Percentiles rank a stretch among this genome's conserved stretches.
These are phyloP conservation scores for Vandiemenella viatica DNA, from an alignment of 2,888 invertebrate species.

Conservation along the genomic window DNA sequence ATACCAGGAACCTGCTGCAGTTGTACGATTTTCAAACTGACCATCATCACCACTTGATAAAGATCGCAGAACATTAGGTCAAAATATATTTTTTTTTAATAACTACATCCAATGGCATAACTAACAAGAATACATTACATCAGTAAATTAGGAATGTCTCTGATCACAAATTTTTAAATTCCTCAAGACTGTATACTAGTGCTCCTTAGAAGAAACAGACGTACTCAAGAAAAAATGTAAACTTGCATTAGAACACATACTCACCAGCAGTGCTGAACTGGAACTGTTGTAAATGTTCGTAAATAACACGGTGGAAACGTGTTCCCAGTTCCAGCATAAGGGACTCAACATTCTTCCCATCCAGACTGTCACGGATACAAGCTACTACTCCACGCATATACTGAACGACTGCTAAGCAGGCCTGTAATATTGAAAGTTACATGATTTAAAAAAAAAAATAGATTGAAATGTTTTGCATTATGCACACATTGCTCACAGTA, in stretches of 20 bases:
- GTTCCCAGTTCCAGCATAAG: conserved; percentile 80
- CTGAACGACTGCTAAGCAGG: conserved; percentile 69
- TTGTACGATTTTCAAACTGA: too few relatives aligned
- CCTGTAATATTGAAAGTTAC: conserved; percentile 34
- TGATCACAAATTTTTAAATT: too few relatives aligned
- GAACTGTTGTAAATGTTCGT: conserved; percentile 86
- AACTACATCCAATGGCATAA: too few relatives aligned
- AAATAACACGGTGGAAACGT: conserved; percentile 82
- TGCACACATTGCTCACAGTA: too few relatives aligned
- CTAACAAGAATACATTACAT: too few relatives aligned
- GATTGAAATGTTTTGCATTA: neutral
- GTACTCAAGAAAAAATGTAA: neutral
- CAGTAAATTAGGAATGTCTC: too few relatives aligned
- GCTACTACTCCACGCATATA: conserved; percentile 63
- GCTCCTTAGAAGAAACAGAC: too few relatives aligned
- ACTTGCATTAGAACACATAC: neutral
- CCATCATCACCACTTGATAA: too few relatives aligned
- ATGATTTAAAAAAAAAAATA: neutral
- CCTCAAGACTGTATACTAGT: too few relatives aligned
- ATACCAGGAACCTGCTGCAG: too few relatives aligned
- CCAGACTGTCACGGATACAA: conserved; percentile 65
- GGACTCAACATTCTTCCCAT: conserved; percentile 81
- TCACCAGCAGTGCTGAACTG: conserved; percentile 85
- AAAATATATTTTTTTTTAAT: too few relatives aligned
- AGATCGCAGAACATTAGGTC: too few relatives aligned